Evolutionary conservation across 2,113 vertebrate genomes (phyloP).

Genomic region (Etheostoma cragini): DNA sequence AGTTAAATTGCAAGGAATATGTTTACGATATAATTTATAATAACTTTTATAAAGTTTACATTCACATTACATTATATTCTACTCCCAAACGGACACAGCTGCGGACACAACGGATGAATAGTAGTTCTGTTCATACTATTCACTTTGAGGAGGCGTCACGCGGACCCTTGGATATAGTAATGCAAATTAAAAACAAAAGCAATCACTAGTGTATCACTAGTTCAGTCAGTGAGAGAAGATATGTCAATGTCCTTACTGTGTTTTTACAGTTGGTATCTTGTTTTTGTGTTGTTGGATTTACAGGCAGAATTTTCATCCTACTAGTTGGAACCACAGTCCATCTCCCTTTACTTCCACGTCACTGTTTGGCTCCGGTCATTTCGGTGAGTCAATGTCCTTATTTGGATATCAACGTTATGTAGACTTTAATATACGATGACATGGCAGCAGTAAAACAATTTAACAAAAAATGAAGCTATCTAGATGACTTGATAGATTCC

Average conservation of each 20-base stretch:
- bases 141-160: too few relatives aligned
- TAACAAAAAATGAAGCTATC: not conserved
- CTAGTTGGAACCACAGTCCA: slow-evolving; percentile 59
- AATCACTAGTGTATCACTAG: too few relatives aligned
- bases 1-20: too few relatives aligned
- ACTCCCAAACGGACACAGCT: too few relatives aligned
- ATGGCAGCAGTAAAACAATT: not conserved
- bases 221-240: too few relatives aligned
- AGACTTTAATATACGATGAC: not conserved
- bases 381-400: slow-evolving; percentile 85
- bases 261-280: not conserved
- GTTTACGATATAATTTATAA: too few relatives aligned
- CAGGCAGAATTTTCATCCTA: slow-evolving; percentile 68
- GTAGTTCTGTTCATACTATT: too few relatives aligned
- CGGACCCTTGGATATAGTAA: not conserved
- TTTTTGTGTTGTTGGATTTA: slow-evolving; percentile 1
- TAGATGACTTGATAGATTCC: not conserved
- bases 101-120: too few relatives aligned
- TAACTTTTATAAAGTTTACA: too few relatives aligned
- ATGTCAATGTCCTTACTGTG: too few relatives aligned
- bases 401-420: not conserved
- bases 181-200: not conserved
- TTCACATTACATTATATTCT: too few relatives aligned
- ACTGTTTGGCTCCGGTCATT: slow-evolving; percentile 84
- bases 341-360: slow-evolving; percentile 83